Conservation (phyloP, 2,113 vertebrate species). For the Lichenostomus cassidix region DNA sequence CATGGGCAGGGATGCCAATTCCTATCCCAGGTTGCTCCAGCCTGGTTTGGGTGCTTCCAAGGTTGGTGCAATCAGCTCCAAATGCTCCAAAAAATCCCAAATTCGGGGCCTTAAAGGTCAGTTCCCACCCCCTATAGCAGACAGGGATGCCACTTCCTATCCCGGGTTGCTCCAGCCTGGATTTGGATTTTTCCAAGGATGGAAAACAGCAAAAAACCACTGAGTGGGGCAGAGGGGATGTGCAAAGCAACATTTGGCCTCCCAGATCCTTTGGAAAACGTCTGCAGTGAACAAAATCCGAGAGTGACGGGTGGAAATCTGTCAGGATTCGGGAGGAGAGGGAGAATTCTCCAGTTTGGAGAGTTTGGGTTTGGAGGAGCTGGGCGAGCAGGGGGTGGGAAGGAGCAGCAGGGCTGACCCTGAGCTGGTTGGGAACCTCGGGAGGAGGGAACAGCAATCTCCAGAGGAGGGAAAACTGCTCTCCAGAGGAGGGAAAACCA, state of each 20-base stretch:
- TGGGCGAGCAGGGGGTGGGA: not conserved
- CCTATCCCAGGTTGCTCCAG: too few species aligned
- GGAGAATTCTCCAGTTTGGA: too few species aligned
- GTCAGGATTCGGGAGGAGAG: not conserved
- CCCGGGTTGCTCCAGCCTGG: not conserved
- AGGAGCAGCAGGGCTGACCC: not conserved
- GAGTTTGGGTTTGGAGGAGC: not conserved
- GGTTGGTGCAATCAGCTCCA: too few species aligned
- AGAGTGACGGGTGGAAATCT: not conserved
- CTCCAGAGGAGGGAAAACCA: too few species aligned
- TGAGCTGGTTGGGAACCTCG: rapidly evolving
- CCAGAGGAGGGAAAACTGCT: too few species aligned
- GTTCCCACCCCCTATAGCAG: rapidly evolving
- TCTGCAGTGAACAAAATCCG: not conserved
- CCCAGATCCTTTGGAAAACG: not conserved
- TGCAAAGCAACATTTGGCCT: not conserved
- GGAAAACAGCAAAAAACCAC: not conserved
- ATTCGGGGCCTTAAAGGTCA: rapidly evolving
- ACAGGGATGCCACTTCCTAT: rapidly evolving
- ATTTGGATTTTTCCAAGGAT: not conserved
- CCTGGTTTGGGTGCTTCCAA: too few species aligned
- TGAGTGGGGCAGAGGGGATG: rapidly evolving
- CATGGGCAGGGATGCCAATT: too few species aligned
- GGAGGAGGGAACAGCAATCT: too few species aligned
- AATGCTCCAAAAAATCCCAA: too few species aligned